Evolutionary conservation across 2,888 invertebrate species (phyloP).

Genomic region (Pyralis farinalis): DNA sequence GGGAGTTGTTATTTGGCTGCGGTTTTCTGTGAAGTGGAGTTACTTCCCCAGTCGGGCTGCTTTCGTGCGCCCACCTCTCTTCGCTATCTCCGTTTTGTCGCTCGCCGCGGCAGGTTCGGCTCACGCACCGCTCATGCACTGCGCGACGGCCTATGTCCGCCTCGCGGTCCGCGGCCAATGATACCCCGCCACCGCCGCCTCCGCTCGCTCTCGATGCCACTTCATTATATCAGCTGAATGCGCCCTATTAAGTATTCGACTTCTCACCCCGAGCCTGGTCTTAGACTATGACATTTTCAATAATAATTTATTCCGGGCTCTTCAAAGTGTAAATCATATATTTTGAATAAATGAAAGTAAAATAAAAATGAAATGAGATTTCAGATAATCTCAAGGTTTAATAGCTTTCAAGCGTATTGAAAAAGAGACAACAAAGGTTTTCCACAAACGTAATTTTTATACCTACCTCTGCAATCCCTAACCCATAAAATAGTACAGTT

Average conservation of each 20-base stretch:
- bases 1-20: no score
- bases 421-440: no score
- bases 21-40: no score
- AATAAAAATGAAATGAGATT: no score
- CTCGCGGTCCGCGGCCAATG: slow-evolving; percentile 25
- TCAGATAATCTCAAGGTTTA: no score
- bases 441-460: no score
- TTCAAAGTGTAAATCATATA: neutral
- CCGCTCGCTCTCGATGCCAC: slow-evolving; percentile 51
- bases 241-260: slow-evolving; percentile 31
- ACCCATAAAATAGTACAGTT: no score
- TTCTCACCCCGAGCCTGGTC: slow-evolving; percentile 16
- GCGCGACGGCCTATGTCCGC: slow-evolving; percentile 8
- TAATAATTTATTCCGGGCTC: neutral
- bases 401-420: no score
- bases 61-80: no score
- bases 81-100: no score
- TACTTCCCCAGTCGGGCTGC: no score
- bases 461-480: no score
- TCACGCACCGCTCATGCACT: slow-evolving; percentile 11
- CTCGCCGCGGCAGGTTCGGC: neutral
- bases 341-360: neutral
- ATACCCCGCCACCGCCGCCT: slow-evolving; percentile 22
- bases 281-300: neutral
- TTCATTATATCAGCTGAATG: slow-evolving; percentile 68